Evolutionary conservation across 2,888 invertebrate genomes (phyloP), one percentile per base, ranked within the genome.

Genomic region (Sipunculus nudus): DNA sequence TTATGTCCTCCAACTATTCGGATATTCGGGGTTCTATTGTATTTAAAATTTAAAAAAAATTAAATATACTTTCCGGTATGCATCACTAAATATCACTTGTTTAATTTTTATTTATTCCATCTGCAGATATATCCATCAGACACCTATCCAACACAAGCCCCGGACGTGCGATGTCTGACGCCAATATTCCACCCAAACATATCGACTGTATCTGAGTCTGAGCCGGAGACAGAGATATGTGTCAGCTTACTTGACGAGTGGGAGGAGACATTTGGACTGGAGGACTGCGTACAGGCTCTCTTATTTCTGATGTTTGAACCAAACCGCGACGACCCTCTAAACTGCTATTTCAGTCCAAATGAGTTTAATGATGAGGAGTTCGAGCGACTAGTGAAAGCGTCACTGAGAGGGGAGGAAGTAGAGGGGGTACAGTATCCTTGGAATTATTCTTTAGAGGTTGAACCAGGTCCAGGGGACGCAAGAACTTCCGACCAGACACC

Each of bases 161-260:
- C 96, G 32, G 94, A 94, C 86, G 96, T 96, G 35, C 94, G 94
- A 85, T 96, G 96, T 85, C 93, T 93, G 86, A 96, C 95, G 41
- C 90, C 91, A 75, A 93, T 96, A 53, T 96, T 96, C 84, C 96
- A 97, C 85, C 96, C 96, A 23, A 97, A 97, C 84, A 96, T n/a
- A n/a, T n/a, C n/a, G n/a, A n/a, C n/a, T n/a, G n/a, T n/a, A n/a
- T n/a, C n/a, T n/a, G n/a, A n/a, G n/a, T n/a, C n/a, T n/a, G n/a
- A n/a, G n/a, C n/a, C n/a, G n/a, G n/a, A n/a, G n/a, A n/a, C n/a
- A n/a, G n/a, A n/a, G n/a, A n/a, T n/a, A n/a, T 78, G 78, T 61
- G 61, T 78, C 5, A 75, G 66, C 39, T 59, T 76, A n/a, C 63
- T 78, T 31, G 68, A 70, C 21, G 74, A 75, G 13, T 78, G 78